Base-by-base conservation (phyloP, 2,113 vertebrate genomes). In the Mormyrus iriodes region DNA sequence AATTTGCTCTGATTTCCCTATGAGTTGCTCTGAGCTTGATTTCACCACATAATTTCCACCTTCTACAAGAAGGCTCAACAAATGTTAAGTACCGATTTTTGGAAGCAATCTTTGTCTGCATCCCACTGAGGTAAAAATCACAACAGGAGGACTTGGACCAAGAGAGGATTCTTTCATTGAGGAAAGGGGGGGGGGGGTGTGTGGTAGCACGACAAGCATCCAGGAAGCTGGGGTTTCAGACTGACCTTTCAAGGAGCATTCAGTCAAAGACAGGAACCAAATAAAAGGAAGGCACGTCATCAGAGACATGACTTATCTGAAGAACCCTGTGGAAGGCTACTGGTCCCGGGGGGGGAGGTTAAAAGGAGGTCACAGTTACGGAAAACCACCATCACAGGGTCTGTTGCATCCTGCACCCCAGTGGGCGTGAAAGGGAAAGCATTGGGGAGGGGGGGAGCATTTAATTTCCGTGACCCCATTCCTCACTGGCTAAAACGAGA, bases 401-500 rank as follows among this genome's bases (percentile, higher is more conserved):
- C 65, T 31, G 19, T 17, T 12, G 65, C n/a, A n/a, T 21, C 89
- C 85, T 51, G 44, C 31, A 0, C 73, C 73, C 19, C 31, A 52
- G 27, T 48, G 58, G 87, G 90, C 46, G 73, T 55, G 88, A 88
- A 84, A 86, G 79, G 87, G 73, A 82, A 51, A 27, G 86, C 24
- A 65, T 52, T 6, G 49, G 35, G 0, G n/a, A 65, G 6, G 42
- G 61, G 87, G 27, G 21, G 49, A 27, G n/a, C 21, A 69, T 91
- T 90, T 90, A 83, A 90, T 91, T 87, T 83, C 15, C 35, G 42
- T 88, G 89, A 83, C 87, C 88, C 89, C 87, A 84, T 89, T 88
- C 83, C 83, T 90, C 69, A 90, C 73, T 69, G 52, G 79, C 88
- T 89, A 90, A 90, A 86, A 65, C 44, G 52, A 86, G 55, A 44